Evolutionary conservation across 2,797 vertebrate genomes (phyloP).

Genomic region (Enteromius thamalakanensis): DNA sequence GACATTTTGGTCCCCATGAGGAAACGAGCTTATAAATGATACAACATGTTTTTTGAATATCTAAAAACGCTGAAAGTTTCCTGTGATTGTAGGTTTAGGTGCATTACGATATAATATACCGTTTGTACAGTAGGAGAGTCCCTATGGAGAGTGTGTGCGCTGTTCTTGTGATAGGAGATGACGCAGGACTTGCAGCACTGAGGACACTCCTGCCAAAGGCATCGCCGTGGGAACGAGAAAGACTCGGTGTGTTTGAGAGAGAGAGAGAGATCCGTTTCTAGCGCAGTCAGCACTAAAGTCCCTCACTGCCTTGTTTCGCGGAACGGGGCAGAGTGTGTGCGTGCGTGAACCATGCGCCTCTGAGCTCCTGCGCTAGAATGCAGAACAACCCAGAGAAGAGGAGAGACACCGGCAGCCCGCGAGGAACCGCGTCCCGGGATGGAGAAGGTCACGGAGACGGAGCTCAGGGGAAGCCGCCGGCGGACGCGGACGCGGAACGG

Average conservation of each 20-base stretch:
- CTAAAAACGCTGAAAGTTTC: no score
- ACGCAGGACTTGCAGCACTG: slow-evolving; percentile 37
- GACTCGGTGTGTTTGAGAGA: not conserved
- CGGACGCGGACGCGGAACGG: slow-evolving; percentile 41
- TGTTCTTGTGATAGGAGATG: not conserved
- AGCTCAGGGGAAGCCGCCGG: not conserved
- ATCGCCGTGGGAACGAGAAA: slow-evolving; percentile 47
- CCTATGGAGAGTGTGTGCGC: not conserved
- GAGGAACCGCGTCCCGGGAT: slow-evolving; percentile 10
- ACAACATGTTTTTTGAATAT: no score
- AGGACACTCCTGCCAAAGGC: slow-evolving; percentile 29
- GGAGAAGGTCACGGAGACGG: not conserved
- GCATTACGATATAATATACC: no score
- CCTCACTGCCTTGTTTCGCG: slow-evolving; percentile 12
- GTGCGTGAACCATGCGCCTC: not conserved
- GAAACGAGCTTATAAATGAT: no score
- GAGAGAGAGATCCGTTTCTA: slow-evolving; percentile 16
- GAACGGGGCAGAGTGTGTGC: not conserved
- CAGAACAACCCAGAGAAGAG: slow-evolving; percentile 57
- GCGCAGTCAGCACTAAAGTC: slow-evolving; percentile 37
- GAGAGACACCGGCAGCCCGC: slow-evolving; percentile 45
- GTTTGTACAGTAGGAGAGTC: no score
- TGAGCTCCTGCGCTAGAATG: slow-evolving; percentile 55
- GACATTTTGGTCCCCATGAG: no score
- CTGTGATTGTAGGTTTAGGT: no score